Percentiles rank a stretch among this genome's conserved stretches.
phyloP scores from a whole-genome alignment of 2,888 invertebrate genomes.

The Fabriciana adippe region DNA sequence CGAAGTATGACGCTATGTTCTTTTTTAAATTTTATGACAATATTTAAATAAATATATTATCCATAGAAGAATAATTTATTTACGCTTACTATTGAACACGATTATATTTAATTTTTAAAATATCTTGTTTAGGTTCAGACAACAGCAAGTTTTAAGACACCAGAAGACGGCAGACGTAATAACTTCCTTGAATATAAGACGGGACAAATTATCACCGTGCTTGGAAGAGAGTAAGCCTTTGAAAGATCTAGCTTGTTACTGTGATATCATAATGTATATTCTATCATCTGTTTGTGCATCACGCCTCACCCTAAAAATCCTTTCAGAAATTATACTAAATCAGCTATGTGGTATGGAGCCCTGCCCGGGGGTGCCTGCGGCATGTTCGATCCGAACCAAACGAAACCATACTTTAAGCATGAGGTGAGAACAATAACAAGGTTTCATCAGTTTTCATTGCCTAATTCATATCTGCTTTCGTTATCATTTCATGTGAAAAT shows the following conservation, averaged over 20 bases:
- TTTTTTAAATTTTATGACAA: not conserved
- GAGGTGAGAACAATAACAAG: conserved; percentile 51
- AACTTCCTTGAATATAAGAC: conserved; percentile 92
- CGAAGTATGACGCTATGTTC: conserved; percentile 78
- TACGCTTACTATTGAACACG: not conserved
- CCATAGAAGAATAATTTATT: not conserved
- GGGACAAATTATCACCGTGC: conserved; percentile 95
- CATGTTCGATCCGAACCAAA: conserved; percentile 93
- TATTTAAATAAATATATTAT: not conserved
- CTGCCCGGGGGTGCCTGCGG: conserved; percentile 95
- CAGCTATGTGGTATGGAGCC: conserved; percentile 94
- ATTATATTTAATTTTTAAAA: not conserved
- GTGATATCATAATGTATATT: conserved; percentile 4
- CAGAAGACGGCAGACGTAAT: conserved; percentile 72
- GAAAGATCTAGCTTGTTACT: not conserved
- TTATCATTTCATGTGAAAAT: conserved; percentile 7
- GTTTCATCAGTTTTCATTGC: not conserved
- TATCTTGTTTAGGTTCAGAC: conserved; percentile 85
- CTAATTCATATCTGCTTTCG: conserved; percentile 18
- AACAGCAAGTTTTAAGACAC: conserved; percentile 75
- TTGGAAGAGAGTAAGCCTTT: conserved; percentile 78
- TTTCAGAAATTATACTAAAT: conserved; percentile 78
- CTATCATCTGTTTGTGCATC: conserved; percentile 7
- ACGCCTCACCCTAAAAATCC: conserved; percentile 30
- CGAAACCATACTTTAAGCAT: conserved; percentile 85